Evolutionary conservation across 2,113 vertebrate genomes (phyloP), one percentile per base, ranked within the genome.

Genomic region (Tapirus terrestris): DNA sequence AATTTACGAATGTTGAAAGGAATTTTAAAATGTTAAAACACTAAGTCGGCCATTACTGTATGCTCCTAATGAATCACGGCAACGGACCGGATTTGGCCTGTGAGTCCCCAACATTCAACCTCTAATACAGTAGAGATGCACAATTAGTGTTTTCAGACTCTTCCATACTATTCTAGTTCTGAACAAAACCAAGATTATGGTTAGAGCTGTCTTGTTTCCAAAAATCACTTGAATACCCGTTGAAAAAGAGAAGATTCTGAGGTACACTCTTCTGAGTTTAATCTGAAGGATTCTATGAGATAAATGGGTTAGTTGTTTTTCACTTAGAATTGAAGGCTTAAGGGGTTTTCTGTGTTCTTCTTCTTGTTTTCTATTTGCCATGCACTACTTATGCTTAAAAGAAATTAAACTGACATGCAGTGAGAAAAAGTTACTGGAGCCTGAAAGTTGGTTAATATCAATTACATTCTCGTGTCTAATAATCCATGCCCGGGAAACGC

Each of bases 401-500:
- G 96, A 93, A 96, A 95, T 93, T 63, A 80, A 97, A 92, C 86
- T 96, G 79, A 58, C 67, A 95, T 14, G 17, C 91, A 70, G 72
- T 94, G 90, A 98, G 93, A 90, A 96, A 97, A 93, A 95, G 43
- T 95, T 97, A 75, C 75, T 85, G 70, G 45, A 97, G 70, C 96
- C 48, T 97, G 85, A 80, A 97, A 83, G 89, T 97, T 97, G 77
- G 77, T 98, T 98, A 97, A 84, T 98, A 89, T 89, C 94, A 96
- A 97, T 97, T 97, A 97, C 95, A 92, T 97, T 97, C 27, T 77
- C 10, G 20, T 96, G 91, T 94, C 96, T 98, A 97, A 97, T 98
- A 97, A 98, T 58, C 73, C 56, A 17, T 97, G 97, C 75, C 77
- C 95, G 87, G 83, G 77, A 96, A 97, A 96, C 3, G 3, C n/a